These are phyloP conservation scores for Phylloscopus whistleri DNA, from an alignment of 2,113 vertebrate genomes.

Conservation along the genomic window DNA sequence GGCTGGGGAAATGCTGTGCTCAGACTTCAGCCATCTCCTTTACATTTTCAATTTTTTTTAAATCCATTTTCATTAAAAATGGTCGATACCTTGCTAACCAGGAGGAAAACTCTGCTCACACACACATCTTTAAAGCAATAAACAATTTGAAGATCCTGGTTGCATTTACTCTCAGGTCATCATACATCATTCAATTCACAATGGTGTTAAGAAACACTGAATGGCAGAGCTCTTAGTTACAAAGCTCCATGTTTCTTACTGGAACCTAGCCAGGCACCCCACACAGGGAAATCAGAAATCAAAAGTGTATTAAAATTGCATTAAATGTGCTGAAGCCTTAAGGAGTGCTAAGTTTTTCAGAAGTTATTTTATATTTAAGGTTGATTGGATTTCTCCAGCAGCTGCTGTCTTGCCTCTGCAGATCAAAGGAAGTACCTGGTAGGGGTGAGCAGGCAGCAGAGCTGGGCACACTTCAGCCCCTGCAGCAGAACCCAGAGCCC, in stretches of 20 bases:
- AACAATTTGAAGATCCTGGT: neutral
- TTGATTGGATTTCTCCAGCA: neutral
- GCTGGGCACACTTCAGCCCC: neutral
- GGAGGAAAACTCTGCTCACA: neutral
- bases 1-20: accelerated
- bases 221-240: neutral
- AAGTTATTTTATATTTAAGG: neutral
- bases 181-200: neutral
- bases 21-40: neutral
- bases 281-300: neutral
- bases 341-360: neutral
- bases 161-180: neutral
- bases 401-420: neutral
- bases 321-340: neutral
- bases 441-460: neutral
- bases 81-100: neutral
- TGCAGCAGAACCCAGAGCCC: neutral
- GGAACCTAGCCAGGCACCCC: neutral
- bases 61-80: neutral
- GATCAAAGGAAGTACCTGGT: neutral
- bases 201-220: neutral
- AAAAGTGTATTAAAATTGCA: neutral
- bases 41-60: neutral
- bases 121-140: neutral
- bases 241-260: neutral